Evolutionary conservation across 1,140 invertebrate species (phyloP), one percentile per base, ranked within the genome.

Genomic region (Drosophila carrolli): DNA sequence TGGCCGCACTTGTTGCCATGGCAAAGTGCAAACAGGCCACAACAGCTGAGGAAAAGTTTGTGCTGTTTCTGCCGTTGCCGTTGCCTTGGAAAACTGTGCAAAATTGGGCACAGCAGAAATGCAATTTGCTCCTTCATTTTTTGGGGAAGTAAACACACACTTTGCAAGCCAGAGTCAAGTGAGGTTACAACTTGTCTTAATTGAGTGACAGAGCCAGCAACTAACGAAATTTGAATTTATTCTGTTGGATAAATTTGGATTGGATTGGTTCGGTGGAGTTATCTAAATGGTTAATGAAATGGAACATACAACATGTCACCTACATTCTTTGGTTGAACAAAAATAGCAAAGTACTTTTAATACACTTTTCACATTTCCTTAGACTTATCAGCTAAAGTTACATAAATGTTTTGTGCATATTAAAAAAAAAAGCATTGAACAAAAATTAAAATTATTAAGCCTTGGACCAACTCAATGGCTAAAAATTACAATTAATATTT

Each of bases 1-100:
- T 62, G 41, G 53, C 60, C 76, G 83, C 83, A 88, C 83, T 88
- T 88, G 83, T 88, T 88, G 84, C 83, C 83, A 88, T 88, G 84
- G 80, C 50, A 89, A 88, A 70, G 76, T 88, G 84, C 83, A 80
- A 66, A 83, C 86, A 66, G 66, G 63, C 80, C 80, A 83, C 81
- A 85, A 84, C 73, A 77, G 62, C 47, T 66, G 63, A 19, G 58
- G 40, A 59, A 54, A 59, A 75, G 73, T 71, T 70, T 67, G 51
- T 23, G 44, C 63, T 16, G 53, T 35, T 56, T 66, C 62, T 41
- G 32, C 19, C 14, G 29, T 13, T 7, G 38, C 43, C 35, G 66
- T 78, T 75, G 65, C 80, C 81, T 66, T 77, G 73, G 56, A 77
- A 77, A 63, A 47, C 55, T 65, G 5, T 51, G 14, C 56, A 47